Conservation (phyloP, 2,797 vertebrate genomes). For the Gephyroberyx darwinii region DNA sequence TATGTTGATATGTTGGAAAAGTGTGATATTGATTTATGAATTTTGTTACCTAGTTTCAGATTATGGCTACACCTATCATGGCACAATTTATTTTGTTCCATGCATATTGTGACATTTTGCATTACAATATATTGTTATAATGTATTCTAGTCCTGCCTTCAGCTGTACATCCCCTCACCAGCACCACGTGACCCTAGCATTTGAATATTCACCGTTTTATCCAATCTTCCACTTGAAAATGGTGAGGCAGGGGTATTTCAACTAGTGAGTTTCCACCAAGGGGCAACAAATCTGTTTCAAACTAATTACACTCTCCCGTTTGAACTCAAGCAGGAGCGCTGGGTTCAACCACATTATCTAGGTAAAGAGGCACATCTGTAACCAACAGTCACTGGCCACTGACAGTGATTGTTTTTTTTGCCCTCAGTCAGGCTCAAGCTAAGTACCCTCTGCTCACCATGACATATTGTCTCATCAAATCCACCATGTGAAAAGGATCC, state of each 20-base stretch:
- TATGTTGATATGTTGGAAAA: constrained; percentile 5
- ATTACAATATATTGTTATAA: constrained; percentile 9
- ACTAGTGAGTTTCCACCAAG: constrained; percentile 23
- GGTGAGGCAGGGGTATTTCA: neutral
- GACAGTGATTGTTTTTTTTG: too few species aligned
- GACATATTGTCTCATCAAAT: too few species aligned
- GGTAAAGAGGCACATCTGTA: too few species aligned
- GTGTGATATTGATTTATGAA: constrained; percentile 43
- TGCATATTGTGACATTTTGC: too few species aligned
- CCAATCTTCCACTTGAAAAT: constrained; percentile 18
- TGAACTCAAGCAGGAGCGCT: too few species aligned
- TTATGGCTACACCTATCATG: constrained; percentile 32
- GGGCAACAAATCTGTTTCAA: constrained; percentile 4
- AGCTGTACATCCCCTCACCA: constrained; percentile 46
- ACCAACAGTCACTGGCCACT: too few species aligned
- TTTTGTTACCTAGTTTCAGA: constrained; percentile 36
- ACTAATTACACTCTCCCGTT: neutral
- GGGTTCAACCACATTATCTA: too few species aligned
- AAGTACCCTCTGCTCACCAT: too few species aligned
- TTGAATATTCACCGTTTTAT: constrained; percentile 20
- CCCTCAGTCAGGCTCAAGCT: too few species aligned
- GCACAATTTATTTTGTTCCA: constrained; percentile 49
- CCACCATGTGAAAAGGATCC: neutral
- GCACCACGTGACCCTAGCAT: constrained; percentile 29
- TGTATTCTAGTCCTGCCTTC: constrained; percentile 29